Evolutionary conservation across 2,888 invertebrate genomes (phyloP).

Genomic region (Sisyra terminalis): DNA sequence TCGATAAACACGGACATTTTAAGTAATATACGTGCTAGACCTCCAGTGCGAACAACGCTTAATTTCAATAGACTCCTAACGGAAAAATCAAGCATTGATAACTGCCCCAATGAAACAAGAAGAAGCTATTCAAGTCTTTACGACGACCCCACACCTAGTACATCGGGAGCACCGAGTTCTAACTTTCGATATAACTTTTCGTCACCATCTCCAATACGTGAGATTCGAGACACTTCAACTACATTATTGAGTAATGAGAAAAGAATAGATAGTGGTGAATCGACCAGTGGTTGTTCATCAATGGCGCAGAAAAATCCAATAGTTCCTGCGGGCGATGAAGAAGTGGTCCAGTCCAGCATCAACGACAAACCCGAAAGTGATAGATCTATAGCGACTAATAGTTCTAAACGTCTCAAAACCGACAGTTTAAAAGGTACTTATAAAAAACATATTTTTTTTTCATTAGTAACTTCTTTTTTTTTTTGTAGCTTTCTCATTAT

Average conservation of each 20-base stretch:
- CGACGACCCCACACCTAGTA: conserved; percentile 5
- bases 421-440: too few species aligned
- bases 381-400: neutral
- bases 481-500: neutral
- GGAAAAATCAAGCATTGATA: neutral
- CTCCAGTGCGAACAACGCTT: conserved; percentile 7
- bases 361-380: conserved; percentile 1
- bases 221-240: conserved; percentile 1
- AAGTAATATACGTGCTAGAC: conserved; percentile 5
- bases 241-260: conserved; percentile 24
- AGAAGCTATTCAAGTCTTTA: neutral
- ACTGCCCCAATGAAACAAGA: neutral
- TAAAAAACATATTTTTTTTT: neutral
- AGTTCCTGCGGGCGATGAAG: neutral
- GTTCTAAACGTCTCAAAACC: too few species aligned
- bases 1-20: conserved; percentile 3
- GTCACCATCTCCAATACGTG: too few species aligned
- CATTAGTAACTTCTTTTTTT: neutral
- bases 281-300: conserved; percentile 39
- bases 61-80: neutral
- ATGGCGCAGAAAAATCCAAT: conserved; percentile 18
- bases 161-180: conserved; percentile 7
- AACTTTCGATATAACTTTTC: too few species aligned
- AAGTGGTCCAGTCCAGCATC: neutral
- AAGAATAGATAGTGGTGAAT: conserved; percentile 38